Conservation (phyloP, 2,888 invertebrate species). For the Microctonus brassicae region DNA sequence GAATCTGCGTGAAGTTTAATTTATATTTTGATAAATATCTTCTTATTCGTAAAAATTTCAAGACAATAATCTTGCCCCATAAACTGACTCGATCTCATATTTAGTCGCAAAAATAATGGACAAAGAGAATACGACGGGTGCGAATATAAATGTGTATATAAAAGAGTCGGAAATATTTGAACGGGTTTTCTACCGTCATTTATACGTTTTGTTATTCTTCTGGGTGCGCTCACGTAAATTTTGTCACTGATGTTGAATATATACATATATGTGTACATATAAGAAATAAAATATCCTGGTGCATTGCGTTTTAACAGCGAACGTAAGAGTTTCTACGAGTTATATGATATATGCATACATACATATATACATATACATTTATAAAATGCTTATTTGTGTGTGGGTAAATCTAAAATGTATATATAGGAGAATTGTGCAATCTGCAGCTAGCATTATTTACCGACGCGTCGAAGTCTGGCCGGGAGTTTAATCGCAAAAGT, state of each 20-base stretch:
- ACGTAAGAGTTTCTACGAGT: background rate
- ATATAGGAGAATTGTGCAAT: background rate
- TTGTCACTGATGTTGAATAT: background rate
- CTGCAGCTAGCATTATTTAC: slow-evolving; percentile 40
- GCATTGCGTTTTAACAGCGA: background rate
- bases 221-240: background rate
- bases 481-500: slow-evolving; percentile 45
- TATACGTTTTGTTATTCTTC: slow-evolving; percentile 1
- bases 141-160: background rate
- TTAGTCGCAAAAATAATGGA: background rate
- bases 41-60: background rate
- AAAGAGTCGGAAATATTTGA: background rate
- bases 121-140: background rate
- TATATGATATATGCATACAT: background rate
- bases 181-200: background rate
- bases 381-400: background rate
- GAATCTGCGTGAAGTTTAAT: background rate
- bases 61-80: background rate
- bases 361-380: background rate
- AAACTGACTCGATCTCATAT: slow-evolving; percentile 1
- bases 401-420: background rate
- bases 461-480: slow-evolving; percentile 39
- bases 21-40: background rate
- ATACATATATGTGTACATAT: background rate
- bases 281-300: background rate